Base-by-base conservation (phyloP, 2,113 vertebrate genomes). In the Mirza zaza region DNA sequence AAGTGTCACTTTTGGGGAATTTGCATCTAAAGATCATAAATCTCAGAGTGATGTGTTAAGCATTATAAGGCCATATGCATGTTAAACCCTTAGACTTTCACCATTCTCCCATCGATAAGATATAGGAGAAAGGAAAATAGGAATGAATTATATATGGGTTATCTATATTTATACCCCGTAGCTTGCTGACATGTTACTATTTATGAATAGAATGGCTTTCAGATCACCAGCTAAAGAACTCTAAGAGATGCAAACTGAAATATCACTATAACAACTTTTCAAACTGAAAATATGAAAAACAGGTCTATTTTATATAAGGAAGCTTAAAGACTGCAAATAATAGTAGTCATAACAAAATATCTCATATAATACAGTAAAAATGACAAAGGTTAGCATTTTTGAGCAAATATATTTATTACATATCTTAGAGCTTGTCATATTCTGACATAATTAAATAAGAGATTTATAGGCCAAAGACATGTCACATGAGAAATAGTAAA, bases 201-300 rank as follows among this genome's bases (percentile, higher is more conserved):
- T 45, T 94, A 80, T 81, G 25, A 93, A 89, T 5, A 87, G 25
- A 87, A 14, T 48, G 10, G 39, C 17, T 86, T 97, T 95, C 82
- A 86, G 23, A 89, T 83, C 55, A 93, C 20, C 18, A 93, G n/a
- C 65, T 85, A 75, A 84, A 95, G 87, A 83, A 42, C 36, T 80
- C 71, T 75, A 79, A 71, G 32, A 55, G 23, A 88, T 76, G 7
- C 25, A 94, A 95, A 91, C 8, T 83, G n/a, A 80, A 95, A n/a
- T 34, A 6, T 92, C 42, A 79, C 14, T 23, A 15, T 55, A 86
- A 70, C 14, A 75, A 63, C 15, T 50, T 82, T 85, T 95, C 87
- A 87, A 87, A 93, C 52, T 87, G 5, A 83, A 75, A 96, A 67
- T 67, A 90, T 52, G 39, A 87, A 94, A 95, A 95, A 77, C 36